These are phyloP conservation scores for Bombus huntii DNA, from an alignment of 1,140 invertebrate genomes.

Conservation along the genomic window DNA sequence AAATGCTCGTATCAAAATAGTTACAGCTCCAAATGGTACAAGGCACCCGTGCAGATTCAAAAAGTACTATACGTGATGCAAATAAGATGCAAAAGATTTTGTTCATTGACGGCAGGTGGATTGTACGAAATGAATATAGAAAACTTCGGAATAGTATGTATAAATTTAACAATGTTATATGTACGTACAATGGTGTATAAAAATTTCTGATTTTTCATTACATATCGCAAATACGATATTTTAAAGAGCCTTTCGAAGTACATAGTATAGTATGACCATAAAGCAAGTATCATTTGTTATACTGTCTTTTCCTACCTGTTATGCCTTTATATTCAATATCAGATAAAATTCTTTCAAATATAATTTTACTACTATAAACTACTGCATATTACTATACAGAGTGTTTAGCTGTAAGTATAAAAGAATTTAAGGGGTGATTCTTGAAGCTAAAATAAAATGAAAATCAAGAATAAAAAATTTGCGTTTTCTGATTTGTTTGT, in stretches of 20 bases:
- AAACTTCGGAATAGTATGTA: background rate
- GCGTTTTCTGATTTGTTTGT: too few relatives aligned
- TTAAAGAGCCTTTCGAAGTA: background rate
- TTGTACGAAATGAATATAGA: conserved; percentile 4
- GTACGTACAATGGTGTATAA: fast-evolving
- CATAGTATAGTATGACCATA: too few relatives aligned
- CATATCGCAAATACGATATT: background rate
- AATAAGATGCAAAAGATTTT: background rate
- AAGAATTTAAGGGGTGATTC: too few relatives aligned
- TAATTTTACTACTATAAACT: background rate
- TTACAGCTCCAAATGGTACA: background rate
- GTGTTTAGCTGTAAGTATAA: too few relatives aligned
- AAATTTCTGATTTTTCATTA: background rate
- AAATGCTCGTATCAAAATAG: background rate
- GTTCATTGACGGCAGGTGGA: background rate
- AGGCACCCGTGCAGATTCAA: background rate
- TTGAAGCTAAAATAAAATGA: too few relatives aligned
- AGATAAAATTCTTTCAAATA: too few relatives aligned
- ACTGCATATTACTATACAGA: too few relatives aligned
- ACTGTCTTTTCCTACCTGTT: background rate
- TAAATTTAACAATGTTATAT: background rate
- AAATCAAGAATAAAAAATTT: too few relatives aligned
- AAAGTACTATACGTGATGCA: background rate
- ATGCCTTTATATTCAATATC: background rate
- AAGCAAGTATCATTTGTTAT: background rate